These are phyloP conservation scores for Ceyx melanurus DNA, from an alignment of 2,113 vertebrate genomes.

Conservation along the genomic window DNA sequence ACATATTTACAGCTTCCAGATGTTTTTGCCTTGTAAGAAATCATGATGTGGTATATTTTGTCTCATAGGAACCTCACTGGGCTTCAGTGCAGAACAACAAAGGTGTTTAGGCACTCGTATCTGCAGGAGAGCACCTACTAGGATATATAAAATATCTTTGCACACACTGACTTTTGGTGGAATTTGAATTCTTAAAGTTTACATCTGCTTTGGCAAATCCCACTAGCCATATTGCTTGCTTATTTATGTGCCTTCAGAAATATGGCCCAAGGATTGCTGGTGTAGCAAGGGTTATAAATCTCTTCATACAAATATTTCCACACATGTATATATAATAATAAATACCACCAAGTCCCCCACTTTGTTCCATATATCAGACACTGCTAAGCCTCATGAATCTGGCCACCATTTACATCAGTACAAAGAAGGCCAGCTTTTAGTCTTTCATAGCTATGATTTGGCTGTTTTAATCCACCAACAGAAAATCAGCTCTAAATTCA, in stretches of 20 bases:
- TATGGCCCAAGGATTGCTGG: background rate
- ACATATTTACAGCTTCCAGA: slow-evolving; percentile 19
- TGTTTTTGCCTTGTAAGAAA: background rate
- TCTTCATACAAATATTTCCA: background rate
- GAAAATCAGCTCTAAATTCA: background rate
- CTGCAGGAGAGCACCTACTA: background rate
- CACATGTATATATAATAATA: background rate
- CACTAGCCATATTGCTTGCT: background rate
- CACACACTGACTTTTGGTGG: background rate
- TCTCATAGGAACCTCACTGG: background rate
- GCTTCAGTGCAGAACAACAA: background rate
- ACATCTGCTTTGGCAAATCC: background rate
- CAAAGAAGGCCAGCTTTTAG: background rate
- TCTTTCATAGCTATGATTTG: background rate
- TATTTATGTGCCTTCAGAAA: slow-evolving; percentile 18
- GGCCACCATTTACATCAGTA: background rate
- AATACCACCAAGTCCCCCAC: background rate
- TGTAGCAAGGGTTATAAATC: slow-evolving; percentile 7
- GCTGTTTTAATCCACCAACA: background rate
- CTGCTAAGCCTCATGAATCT: rapidly evolving
- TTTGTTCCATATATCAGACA: background rate
- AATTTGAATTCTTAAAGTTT: background rate
- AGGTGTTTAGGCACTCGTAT: background rate
- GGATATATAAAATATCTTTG: background rate
- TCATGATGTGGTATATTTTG: background rate